Evolutionary conservation across 2,797 vertebrate species (phyloP), one percentile per base, ranked within the genome.

Genomic region (Ctenosaura bakeri): DNA sequence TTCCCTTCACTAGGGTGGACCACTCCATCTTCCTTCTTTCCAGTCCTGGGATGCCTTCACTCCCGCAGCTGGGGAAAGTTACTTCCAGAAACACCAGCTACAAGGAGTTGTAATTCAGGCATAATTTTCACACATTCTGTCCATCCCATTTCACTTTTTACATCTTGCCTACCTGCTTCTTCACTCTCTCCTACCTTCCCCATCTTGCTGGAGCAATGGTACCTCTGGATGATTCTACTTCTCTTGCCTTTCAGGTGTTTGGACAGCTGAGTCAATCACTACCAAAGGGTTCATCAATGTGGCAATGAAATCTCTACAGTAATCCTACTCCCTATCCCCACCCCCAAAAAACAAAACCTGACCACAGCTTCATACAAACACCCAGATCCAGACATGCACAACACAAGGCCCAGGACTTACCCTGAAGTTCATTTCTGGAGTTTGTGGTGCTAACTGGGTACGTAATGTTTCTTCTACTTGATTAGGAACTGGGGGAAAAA

Each of bases 381-480:
- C 10, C 26, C 66, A 69, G 8, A 69, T 8, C 6, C 66, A 69
- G 9, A 32, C 66, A 66, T 29, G 22, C 26, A 29, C 26, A 29
- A 46, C 50, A 56, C 50, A 54, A 24, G 91, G 87, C 93, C 93
- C 91, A 96, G 96, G 96, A 97, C 97, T 97, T 97, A 98, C 97
- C 97, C 97, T 98, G 97, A 98, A 98, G 97, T 97, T 98, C 96
- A 97, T 96, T 97, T 97, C 97, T 97, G 97, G 97, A 96, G 97
- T 97, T 97, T 98, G 97, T 96, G 97, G 97, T 74, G 86, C 96
- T 97, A 98, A 97, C 96, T 98, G 97, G 91, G 97, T 97, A 96
- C 97, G 97, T 95, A 98, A 97, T 92, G 97, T 97, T 97, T 98
- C 97, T 97, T 98, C 97, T 97, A 98, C 97, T 97, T 97, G 97